Conservation (phyloP, 2,888 invertebrate species). For the Xestia sexstrigata region DNA sequence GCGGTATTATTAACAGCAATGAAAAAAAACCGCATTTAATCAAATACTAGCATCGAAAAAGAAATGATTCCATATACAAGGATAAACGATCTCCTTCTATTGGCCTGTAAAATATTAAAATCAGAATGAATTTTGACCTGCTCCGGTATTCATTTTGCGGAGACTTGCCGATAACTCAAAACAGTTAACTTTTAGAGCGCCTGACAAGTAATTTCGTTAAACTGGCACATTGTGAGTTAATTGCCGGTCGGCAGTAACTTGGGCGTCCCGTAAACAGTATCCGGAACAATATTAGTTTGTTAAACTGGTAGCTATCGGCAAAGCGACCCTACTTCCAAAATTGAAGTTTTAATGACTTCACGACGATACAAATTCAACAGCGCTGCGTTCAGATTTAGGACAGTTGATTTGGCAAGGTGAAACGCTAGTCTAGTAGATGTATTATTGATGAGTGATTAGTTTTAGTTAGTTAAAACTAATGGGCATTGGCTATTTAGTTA, state of each 20-base stretch:
- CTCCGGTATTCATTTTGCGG: not conserved
- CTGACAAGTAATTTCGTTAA: constrained; percentile 58
- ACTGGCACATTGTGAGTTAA: constrained; percentile 56
- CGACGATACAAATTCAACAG: constrained; percentile 72
- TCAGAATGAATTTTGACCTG: constrained; percentile 1
- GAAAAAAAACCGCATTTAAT: too few relatives aligned
- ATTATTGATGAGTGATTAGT: not conserved
- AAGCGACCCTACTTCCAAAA: constrained; percentile 66
- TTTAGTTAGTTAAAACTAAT: not conserved
- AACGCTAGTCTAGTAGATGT: not conserved
- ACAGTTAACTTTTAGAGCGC: constrained; percentile 54
- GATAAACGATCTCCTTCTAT: too few relatives aligned
- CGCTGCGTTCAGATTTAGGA: constrained; percentile 57
- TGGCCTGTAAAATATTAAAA: not conserved
- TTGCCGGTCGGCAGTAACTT: constrained; percentile 53
- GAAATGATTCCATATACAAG: too few relatives aligned
- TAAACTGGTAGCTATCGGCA: constrained; percentile 63
- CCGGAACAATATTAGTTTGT: constrained; percentile 69
- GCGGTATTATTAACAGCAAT: too few relatives aligned
- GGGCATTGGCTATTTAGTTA: not conserved
- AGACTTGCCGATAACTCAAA: constrained; percentile 27
- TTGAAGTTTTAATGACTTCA: constrained; percentile 80
- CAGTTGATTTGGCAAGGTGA: constrained; percentile 9
- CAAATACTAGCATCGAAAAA: too few relatives aligned
- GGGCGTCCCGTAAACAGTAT: constrained; percentile 51